These are phyloP conservation scores for Cremastinae sp. DNA, from an alignment of 2,888 invertebrate genomes.

Conservation along the genomic window DNA sequence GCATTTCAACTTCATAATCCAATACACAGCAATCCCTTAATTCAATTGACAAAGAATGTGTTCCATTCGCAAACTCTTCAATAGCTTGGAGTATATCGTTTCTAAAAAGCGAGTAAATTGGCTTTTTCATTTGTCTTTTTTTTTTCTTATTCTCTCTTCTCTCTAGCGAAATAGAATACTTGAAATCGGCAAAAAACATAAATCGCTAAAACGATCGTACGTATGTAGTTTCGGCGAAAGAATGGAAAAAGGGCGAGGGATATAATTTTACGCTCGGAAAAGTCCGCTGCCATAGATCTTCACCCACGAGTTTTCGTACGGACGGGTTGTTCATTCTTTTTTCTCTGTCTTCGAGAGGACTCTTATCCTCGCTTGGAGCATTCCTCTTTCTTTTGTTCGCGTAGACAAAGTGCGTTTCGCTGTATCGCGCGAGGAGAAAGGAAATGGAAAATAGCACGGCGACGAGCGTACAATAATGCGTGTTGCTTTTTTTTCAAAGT, in stretches of 20 bases:
- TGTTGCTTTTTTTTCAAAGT: slow-evolving; percentile 5
- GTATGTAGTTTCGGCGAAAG: background rate
- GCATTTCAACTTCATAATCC: too few species aligned
- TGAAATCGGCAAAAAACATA: too few species aligned
- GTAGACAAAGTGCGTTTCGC: slow-evolving; percentile 22
- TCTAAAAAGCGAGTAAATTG: too few species aligned
- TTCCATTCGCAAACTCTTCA: too few species aligned
- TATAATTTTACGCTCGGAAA: slow-evolving; percentile 4
- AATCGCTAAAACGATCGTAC: too few species aligned
- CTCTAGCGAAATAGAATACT: too few species aligned
- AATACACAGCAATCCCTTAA: too few species aligned
- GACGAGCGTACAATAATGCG: background rate
- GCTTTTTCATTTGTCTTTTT: too few species aligned
- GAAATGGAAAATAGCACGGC: slow-evolving; percentile 6
- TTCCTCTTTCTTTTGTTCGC: slow-evolving; percentile 13
- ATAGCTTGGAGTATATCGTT: too few species aligned
- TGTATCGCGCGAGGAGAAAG: slow-evolving; percentile 30
- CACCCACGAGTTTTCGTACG: background rate
- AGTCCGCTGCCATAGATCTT: slow-evolving; percentile 31
- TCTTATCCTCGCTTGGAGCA: slow-evolving; percentile 3
- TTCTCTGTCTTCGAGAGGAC: slow-evolving; percentile 3
- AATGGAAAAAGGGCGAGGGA: background rate
- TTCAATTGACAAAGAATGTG: too few species aligned
- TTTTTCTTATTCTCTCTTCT: too few species aligned
- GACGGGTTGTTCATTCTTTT: too few species aligned